Percentiles rank a stretch among this genome's conserved stretches.
These are phyloP conservation scores for Heliornis fulica DNA, from an alignment of 2,113 vertebrate genomes.

Conservation along the genomic window DNA sequence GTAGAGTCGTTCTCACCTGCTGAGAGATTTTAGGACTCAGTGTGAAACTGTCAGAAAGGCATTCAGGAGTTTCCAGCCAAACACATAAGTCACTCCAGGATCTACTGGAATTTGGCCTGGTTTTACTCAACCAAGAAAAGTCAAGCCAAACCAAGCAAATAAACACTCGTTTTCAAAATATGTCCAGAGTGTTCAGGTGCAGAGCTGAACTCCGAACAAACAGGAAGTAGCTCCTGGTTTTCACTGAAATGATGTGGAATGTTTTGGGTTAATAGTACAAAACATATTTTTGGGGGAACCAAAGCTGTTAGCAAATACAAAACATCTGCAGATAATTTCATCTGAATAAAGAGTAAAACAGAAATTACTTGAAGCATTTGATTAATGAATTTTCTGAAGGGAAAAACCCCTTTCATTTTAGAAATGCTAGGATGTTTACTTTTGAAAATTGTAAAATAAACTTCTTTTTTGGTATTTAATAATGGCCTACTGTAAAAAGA, in stretches of 20 bases:
- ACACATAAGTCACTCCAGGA: not conserved
- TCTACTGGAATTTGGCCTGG: not conserved
- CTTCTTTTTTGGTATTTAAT: not conserved
- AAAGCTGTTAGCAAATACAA: not conserved
- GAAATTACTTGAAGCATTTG: not conserved
- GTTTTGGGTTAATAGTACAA: not conserved
- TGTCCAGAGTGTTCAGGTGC: not conserved
- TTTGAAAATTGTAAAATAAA: not conserved
- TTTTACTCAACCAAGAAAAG: not conserved
- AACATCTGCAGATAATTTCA: not conserved
- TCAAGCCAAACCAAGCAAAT: constrained; percentile 7
- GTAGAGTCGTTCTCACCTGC: not conserved
- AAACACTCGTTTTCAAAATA: constrained; percentile 7
- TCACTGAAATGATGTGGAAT: not conserved
- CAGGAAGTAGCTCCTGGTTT: not conserved
- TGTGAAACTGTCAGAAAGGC: not conserved
- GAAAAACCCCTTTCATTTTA: not conserved
- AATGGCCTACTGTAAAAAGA: not conserved
- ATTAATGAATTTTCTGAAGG: not conserved
- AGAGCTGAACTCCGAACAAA: not conserved
- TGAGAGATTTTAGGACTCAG: not conserved
- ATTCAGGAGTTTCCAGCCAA: not conserved
- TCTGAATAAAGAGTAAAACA: not conserved
- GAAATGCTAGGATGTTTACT: not conserved
- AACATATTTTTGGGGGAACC: not conserved